Evolutionary conservation across 2,888 invertebrate genomes (phyloP).

Genomic region (Nomada fucata): DNA sequence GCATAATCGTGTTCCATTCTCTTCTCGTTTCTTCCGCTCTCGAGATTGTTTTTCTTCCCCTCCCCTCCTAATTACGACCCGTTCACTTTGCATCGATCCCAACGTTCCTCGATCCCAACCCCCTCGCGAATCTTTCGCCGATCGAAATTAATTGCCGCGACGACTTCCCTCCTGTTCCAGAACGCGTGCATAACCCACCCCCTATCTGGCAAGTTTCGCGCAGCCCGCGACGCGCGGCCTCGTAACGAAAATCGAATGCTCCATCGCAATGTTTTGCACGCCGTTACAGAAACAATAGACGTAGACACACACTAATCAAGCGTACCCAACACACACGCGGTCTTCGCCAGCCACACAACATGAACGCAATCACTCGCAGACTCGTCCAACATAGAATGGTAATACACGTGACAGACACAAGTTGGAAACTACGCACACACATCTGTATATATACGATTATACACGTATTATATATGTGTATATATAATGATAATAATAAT

Average conservation of each 20-base stretch:
- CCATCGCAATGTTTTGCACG: slow-evolving; percentile 80
- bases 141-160: background rate
- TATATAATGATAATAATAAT: slow-evolving; percentile 25
- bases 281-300: slow-evolving; percentile 84
- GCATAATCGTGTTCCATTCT: background rate
- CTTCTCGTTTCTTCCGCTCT: background rate
- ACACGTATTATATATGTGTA: slow-evolving; percentile 47
- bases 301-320: slow-evolving; percentile 84
- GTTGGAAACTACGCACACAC: slow-evolving; percentile 82
- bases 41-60: background rate
- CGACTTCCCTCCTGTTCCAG: no score
- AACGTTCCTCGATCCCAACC: no score
- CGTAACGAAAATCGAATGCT: slow-evolving; percentile 68
- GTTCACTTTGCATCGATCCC: background rate
- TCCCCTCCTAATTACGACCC: no score
- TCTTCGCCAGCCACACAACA: slow-evolving; percentile 79
- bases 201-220: background rate
- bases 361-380: slow-evolving; percentile 80
- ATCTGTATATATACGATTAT: slow-evolving; percentile 63
- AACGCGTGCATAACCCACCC: background rate
- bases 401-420: slow-evolving; percentile 84
- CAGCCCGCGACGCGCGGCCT: background rate
- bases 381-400: slow-evolving; percentile 83
- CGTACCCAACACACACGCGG: slow-evolving; percentile 78
- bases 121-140: no score